Conservation (phyloP, 2,797 vertebrate species). For the Thaleichthys pacificus region DNA sequence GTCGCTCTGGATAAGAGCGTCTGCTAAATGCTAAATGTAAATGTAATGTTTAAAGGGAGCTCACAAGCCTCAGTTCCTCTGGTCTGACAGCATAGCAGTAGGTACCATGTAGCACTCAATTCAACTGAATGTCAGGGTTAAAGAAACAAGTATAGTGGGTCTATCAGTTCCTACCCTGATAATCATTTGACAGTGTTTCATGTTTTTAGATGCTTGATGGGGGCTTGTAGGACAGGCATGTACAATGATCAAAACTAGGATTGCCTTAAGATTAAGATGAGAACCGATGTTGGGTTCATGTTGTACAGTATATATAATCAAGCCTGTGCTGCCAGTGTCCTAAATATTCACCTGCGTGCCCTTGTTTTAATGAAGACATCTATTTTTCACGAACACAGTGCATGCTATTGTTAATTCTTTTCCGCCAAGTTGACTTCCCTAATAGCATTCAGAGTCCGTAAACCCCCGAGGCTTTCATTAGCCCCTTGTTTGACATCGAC, state of each 20-base stretch:
- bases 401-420: no score
- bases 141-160: no score
- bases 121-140: no score
- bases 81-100: constrained; percentile 23
- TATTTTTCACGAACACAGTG: no score
- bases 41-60: constrained; percentile 32
- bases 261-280: background rate
- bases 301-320: background rate
- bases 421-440: no score
- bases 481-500: constrained; percentile 29
- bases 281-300: background rate
- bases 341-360: no score
- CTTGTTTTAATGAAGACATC: no score
- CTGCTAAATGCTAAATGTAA: no score
- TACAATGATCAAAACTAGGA: background rate
- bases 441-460: constrained; percentile 9
- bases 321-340: background rate
- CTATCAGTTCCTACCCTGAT: no score
- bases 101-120: background rate
- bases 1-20: no score
- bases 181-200: no score
- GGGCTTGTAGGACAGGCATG: background rate
- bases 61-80: constrained; percentile 36
- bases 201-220: no score
- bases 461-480: constrained; percentile 41